Evolutionary conservation across 2,797 vertebrate genomes (phyloP), one percentile per base, ranked within the genome.

Genomic region (Gymnocypris eckloni): DNA sequence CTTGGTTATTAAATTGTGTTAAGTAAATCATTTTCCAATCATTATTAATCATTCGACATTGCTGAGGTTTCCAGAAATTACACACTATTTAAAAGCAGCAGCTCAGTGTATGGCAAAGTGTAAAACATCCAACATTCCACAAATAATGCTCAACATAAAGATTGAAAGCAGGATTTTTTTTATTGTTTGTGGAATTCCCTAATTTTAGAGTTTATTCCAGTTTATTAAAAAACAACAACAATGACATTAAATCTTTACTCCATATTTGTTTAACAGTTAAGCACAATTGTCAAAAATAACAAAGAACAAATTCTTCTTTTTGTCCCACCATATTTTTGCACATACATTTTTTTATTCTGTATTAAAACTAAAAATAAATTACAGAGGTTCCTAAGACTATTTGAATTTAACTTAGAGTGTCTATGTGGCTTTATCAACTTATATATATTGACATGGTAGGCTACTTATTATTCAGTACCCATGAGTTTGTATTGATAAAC

Each of bases 361-460:
- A 96, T 95, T 92, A 90, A 93, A 95, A 96, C 89, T 86, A 86
- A 87, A 82, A 94, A 97, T 96, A 97, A 96, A 95, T 95, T 95
- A 95, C 90, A 93, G 67, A 92, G 89, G 88, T 91, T 54, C 10
- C 16, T 52, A 52, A 39, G 22, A 77, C 9, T 52, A 22, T 18
- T 77, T 52, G 8, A 41, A 37, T 77, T n/a, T 22, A 75, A 83
- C 25, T 64, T 75, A 25, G 11, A 71, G 54, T 64, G 82, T 83
- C 22, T 37, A 25, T 37, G n/a, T 59, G 37, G 39, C 39, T 50
- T 13, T 83, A 15, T 64, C 16, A 20, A 56, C 67, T 25, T 71
- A 20, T 11, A 25, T 50, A 67, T 33, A 33, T 33, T 33, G 28
- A 33, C 28, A 33, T 33, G 28, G 28, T 33, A 33, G 28, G 28